A percentile compares a stretch with the other conserved stretches of the same genome.
phyloP scores from a whole-genome alignment of 2,113 vertebrate genomes.

The Loxodonta africana region DNA sequence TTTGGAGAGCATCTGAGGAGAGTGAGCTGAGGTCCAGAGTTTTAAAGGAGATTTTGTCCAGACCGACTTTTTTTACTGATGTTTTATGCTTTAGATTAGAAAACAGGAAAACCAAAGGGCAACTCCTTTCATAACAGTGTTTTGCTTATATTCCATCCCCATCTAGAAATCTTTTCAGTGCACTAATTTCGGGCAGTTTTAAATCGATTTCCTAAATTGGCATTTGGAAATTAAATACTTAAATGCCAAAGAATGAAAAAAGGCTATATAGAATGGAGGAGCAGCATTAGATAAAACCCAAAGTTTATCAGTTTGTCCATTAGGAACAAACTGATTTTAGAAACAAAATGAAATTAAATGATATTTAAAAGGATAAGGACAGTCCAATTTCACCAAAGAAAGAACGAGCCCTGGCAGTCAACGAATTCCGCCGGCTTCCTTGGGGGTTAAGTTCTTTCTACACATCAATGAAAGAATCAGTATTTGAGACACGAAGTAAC shows the following conservation, averaged over 20 bases:
- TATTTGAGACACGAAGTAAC: constrained; percentile 79
- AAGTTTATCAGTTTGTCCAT: not conserved
- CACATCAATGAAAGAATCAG: constrained; percentile 74
- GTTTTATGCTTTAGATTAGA: constrained; percentile 37
- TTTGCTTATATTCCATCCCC: constrained; percentile 46
- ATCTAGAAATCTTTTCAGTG: constrained; percentile 46
- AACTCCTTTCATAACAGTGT: constrained; percentile 30
- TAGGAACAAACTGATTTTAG: constrained; percentile 47
- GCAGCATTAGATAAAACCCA: constrained; percentile 66
- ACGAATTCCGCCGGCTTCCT: constrained; percentile 65
- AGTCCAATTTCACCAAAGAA: constrained; percentile 62
- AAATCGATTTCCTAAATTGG: constrained; percentile 64
- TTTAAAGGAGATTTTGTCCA: constrained; percentile 45
- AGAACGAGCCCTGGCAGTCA: constrained; percentile 57
- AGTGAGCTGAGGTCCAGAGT: not conserved
- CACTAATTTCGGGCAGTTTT: constrained; percentile 49
- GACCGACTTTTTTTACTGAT: constrained; percentile 37
- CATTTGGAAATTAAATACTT: constrained; percentile 58
- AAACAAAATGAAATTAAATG: constrained; percentile 53
- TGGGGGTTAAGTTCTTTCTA: constrained; percentile 66
- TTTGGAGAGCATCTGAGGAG: not conserved
- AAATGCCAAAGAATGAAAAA: constrained; percentile 44
- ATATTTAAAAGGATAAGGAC: constrained; percentile 67
- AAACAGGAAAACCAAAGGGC: constrained; percentile 23
- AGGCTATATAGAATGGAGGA: not conserved